Percentiles rank a stretch among this genome's conserved stretches.
These are phyloP conservation scores for Pelodiscus sinensis DNA, from an alignment of 2,113 vertebrate genomes.

Conservation along the genomic window DNA sequence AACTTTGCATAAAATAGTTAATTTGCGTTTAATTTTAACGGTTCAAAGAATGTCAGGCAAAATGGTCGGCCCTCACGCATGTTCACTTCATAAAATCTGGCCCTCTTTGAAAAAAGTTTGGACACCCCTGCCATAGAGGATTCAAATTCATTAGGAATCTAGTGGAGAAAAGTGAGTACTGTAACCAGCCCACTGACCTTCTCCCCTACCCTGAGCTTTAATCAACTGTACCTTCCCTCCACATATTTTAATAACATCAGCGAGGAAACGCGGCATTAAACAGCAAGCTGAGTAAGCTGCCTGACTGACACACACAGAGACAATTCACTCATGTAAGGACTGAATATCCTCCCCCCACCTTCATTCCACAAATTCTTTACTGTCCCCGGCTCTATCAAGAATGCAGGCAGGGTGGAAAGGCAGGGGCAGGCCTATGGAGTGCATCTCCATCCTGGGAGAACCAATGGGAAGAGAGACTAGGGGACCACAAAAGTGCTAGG, in stretches of 20 bases:
- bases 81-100: too few relatives aligned
- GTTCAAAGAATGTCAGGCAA: too few relatives aligned
- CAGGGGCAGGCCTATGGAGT: not conserved
- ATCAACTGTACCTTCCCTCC: not conserved
- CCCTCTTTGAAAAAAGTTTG: too few relatives aligned
- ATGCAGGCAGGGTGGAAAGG: not conserved
- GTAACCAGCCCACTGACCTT: not conserved
- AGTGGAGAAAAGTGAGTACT: not conserved
- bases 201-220: not conserved
- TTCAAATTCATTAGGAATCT: not conserved
- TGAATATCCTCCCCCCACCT: not conserved
- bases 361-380: not conserved
- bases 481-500: not conserved
- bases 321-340: not conserved
- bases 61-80: too few relatives aligned
- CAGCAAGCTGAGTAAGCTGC: not conserved
- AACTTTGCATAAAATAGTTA: too few relatives aligned
- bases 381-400: not conserved
- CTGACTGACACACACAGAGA: not conserved
- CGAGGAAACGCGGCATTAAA: not conserved
- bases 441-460: too few relatives aligned
- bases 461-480: not conserved
- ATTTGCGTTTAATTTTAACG: too few relatives aligned
- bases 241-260: not conserved
- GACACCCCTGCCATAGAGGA: not conserved